Percentiles rank a stretch among this genome's conserved stretches.
These are phyloP conservation scores for Suricata suricatta DNA, from an alignment of 2,113 vertebrate species.

Conservation along the genomic window DNA sequence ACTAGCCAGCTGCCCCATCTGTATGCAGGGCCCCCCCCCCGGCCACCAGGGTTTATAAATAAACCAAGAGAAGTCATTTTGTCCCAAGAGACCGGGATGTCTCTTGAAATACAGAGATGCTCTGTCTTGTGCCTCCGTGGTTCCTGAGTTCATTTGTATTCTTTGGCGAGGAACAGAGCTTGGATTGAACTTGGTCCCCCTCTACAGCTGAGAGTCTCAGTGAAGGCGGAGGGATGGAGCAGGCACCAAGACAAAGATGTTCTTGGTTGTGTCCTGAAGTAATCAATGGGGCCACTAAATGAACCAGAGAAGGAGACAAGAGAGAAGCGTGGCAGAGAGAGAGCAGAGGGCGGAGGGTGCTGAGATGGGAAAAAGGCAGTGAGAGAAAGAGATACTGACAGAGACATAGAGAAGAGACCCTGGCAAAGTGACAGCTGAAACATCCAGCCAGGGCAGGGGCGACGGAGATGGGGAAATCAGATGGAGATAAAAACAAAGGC, in stretches of 20 bases:
- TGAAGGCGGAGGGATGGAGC: not conserved
- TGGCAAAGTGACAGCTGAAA: not conserved
- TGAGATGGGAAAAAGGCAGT: not conserved
- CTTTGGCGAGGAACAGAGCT: constrained; percentile 79
- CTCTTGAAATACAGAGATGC: constrained; percentile 83
- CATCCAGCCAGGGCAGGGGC: not conserved
- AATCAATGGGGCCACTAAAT: constrained; percentile 75
- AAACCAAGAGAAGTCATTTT: constrained; percentile 85
- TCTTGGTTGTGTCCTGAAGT: constrained; percentile 39
- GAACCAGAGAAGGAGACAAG: constrained; percentile 63
- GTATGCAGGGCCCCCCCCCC: constrained; percentile 68
- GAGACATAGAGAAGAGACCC: constrained; percentile 24
- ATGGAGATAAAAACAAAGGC: not conserved
- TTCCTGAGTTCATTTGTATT: constrained; percentile 77
- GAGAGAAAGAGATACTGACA: constrained; percentile 58
- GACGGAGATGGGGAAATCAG: not conserved
- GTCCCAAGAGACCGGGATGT: constrained; percentile 77
- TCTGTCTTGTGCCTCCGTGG: constrained; percentile 70
- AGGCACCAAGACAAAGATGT: constrained; percentile 57
- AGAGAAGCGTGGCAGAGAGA: not conserved
- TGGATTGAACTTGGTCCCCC: constrained; percentile 82
- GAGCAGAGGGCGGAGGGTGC: not conserved
- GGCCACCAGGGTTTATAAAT: constrained; percentile 79
- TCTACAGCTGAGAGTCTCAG: constrained; percentile 75
- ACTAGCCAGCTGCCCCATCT: constrained; percentile 81